phyloP scores from a whole-genome alignment of 2,113 vertebrate species.

The Agapornis roseicollis region DNA sequence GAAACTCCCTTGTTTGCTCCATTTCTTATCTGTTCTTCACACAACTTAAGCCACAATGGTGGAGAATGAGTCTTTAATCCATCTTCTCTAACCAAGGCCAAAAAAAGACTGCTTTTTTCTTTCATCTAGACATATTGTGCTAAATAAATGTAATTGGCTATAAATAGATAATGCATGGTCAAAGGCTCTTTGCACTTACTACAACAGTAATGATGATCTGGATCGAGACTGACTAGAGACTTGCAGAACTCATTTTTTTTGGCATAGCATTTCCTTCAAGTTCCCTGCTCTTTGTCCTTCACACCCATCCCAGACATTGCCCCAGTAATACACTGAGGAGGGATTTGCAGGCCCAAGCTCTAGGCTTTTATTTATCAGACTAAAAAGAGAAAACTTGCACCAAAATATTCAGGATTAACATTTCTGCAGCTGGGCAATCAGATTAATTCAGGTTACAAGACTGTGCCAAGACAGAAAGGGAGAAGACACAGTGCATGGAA shows the following conservation, averaged over 20 bases:
- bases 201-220: background rate
- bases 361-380: background rate
- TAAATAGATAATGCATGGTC: background rate
- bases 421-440: background rate
- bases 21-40: background rate
- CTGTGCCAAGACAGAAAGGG: background rate
- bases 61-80: background rate
- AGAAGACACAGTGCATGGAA: background rate
- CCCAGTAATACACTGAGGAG: background rate
- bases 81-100: background rate
- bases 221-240: background rate
- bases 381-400: background rate
- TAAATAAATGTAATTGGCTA: background rate
- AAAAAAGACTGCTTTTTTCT: accelerated
- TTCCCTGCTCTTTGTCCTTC: background rate
- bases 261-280: background rate
- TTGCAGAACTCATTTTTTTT: background rate
- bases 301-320: background rate
- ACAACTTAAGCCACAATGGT: background rate
- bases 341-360: background rate
- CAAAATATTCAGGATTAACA: background rate
- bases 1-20: background rate
- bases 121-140: background rate
- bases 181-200: background rate
- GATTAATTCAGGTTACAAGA: background rate